phyloP scores from a whole-genome alignment of 2,888 invertebrate genomes.

The Unio pictorum region DNA sequence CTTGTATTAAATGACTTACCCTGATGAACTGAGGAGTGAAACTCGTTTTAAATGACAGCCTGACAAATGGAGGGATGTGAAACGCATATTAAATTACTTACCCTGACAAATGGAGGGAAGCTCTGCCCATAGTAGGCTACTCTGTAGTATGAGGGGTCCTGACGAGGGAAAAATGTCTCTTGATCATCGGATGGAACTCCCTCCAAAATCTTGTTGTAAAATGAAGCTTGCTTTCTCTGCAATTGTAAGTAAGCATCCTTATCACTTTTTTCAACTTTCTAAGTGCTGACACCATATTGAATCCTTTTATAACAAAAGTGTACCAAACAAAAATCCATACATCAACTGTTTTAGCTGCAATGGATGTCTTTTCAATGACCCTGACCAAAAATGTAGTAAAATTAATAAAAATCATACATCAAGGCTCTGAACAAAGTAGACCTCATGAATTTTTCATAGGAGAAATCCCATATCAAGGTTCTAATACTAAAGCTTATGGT shows the following conservation, averaged over 20 bases:
- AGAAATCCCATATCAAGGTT: too few species aligned
- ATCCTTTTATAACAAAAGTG: too few species aligned
- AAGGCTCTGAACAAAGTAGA: too few species aligned
- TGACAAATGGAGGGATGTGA: conserved; percentile 90
- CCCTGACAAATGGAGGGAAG: conserved; percentile 94
- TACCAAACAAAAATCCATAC: too few species aligned
- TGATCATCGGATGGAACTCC: conserved; percentile 70
- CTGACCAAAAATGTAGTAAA: too few species aligned
- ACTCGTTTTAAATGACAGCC: conserved; percentile 76
- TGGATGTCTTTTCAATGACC: too few species aligned
- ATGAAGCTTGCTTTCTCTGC: conserved; percentile 86
- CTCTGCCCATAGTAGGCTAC: conserved; percentile 96
- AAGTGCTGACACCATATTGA: too few species aligned
- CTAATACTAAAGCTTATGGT: too few species aligned
- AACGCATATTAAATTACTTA: conserved; percentile 75
- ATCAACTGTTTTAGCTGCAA: too few species aligned
- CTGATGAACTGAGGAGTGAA: conserved; percentile 90
- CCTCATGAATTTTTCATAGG: too few species aligned
- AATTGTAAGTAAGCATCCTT: conserved; percentile 22
- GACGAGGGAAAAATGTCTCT: conserved; percentile 74
- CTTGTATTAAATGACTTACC: conserved; percentile 80
- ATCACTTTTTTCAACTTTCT: background rate
- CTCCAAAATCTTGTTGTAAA: conserved; percentile 91
- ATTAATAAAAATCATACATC: too few species aligned
- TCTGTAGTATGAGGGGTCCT: conserved; percentile 94